Percentiles rank a stretch among this genome's conserved stretches.
Conservation (phyloP, 53 echinoderm and acorn worm genomes). For the Stichopus horrens region DNA sequence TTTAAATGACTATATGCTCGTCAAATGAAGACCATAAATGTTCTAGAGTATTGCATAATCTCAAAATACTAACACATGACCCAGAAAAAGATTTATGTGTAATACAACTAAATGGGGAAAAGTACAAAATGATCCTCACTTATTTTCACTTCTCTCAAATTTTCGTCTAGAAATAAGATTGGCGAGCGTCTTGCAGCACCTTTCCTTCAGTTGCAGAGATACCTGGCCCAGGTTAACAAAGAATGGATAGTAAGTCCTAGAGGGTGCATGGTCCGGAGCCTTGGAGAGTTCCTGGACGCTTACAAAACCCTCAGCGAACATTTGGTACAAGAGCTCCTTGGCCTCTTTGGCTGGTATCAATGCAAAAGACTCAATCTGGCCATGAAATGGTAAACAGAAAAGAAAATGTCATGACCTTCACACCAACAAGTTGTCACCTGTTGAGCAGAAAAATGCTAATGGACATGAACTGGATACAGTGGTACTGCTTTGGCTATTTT, state of each 20-base stretch:
- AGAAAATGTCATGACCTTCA: too few relatives aligned
- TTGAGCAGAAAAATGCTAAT: too few relatives aligned
- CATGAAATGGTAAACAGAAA: too few relatives aligned
- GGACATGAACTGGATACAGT: too few relatives aligned
- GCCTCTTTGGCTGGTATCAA: conserved; percentile 97
- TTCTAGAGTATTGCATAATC: too few relatives aligned
- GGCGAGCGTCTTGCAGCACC: conserved; percentile 80
- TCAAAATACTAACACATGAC: too few relatives aligned
- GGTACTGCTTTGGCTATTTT: too few relatives aligned
- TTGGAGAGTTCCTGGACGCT: conserved; percentile 92
- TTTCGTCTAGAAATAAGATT: conserved; percentile 80
- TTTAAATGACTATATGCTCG: too few relatives aligned
- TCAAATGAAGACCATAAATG: too few relatives aligned
- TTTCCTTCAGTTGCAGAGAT: conserved; percentile 73
- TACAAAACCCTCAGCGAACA: conserved; percentile 89
- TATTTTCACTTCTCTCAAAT: conserved; percentile 87
- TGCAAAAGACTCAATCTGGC: conserved; percentile 90
- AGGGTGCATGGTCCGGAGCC: conserved; percentile 96
- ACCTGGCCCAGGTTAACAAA: conserved; percentile 73
- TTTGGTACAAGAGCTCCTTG: conserved; percentile 92
- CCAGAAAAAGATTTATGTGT: too few relatives aligned
- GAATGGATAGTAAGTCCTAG: conserved; percentile 94
- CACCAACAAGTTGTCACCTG: too few relatives aligned
- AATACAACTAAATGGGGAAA: too few relatives aligned
- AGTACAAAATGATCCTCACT: conserved; percentile 49